Evolutionary conservation across 2,888 invertebrate genomes (phyloP).

Genomic region (Andricus curvator): DNA sequence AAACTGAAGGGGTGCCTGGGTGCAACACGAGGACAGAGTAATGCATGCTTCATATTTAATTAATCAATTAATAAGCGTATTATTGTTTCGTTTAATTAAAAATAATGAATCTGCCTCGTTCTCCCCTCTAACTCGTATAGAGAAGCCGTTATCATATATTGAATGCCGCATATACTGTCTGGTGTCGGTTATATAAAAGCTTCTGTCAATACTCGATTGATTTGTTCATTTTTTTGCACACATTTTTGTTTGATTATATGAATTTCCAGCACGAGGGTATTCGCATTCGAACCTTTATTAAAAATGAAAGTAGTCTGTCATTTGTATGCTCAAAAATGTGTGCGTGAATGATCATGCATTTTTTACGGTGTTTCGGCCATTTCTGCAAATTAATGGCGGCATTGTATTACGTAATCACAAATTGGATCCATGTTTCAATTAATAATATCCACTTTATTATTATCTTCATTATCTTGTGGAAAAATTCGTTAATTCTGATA

Average conservation of each 20-base stretch:
- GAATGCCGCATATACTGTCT: slow-evolving; percentile 45
- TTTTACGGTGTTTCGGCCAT: slow-evolving; percentile 5
- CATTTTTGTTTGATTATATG: slow-evolving; percentile 24
- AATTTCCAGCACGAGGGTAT: not conserved
- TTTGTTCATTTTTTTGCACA: slow-evolving; percentile 48
- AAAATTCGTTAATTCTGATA: not conserved
- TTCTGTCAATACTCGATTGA: slow-evolving; percentile 62
- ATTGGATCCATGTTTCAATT: not conserved
- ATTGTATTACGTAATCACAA: not conserved
- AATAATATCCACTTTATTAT: not conserved
- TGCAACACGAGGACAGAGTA: slow-evolving; percentile 46
- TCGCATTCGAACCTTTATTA: slow-evolving; percentile 9
- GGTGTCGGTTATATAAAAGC: slow-evolving; percentile 58
- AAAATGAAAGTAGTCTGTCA: slow-evolving; percentile 10
- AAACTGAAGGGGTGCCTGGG: not conserved
- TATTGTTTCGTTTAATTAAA: slow-evolving; percentile 71
- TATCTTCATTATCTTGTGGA: not conserved
- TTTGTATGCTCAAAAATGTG: not conserved
- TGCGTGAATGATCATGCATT: not conserved
- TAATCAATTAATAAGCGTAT: slow-evolving; percentile 70
- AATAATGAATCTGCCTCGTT: slow-evolving; percentile 65
- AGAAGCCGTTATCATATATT: slow-evolving; percentile 14
- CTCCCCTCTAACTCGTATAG: slow-evolving; percentile 14
- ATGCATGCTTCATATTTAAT: slow-evolving; percentile 65
- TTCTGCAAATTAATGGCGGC: not conserved